Percentiles rank a stretch among this genome's conserved stretches.
Conservation (phyloP, 2,113 vertebrate species). For the Beaufortia kweichowensis region DNA sequence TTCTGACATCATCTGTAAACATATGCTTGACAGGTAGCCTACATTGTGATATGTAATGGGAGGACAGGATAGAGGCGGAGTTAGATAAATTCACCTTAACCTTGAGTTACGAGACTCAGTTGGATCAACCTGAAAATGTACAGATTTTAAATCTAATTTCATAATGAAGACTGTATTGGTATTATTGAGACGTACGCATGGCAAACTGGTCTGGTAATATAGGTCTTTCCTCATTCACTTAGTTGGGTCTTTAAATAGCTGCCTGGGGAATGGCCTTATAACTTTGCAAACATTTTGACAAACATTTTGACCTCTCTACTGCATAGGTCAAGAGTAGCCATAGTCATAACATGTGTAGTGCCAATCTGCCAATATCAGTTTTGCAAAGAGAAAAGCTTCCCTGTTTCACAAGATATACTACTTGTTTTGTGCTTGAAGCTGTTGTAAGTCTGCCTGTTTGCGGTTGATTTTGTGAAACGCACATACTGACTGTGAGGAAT, state of each 20-base stretch:
- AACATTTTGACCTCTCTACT: not conserved
- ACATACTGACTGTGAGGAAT: not conserved
- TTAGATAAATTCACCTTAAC: not conserved
- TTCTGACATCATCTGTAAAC: constrained; percentile 11
- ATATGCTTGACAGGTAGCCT: not conserved
- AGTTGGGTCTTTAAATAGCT: not conserved
- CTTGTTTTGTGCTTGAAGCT: no score
- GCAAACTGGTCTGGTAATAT: not conserved
- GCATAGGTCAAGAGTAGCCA: not conserved
- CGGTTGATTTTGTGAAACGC: no score
- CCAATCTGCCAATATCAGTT: not conserved
- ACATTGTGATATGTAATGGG: not conserved
- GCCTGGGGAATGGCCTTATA: not conserved
- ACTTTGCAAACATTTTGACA: not conserved
- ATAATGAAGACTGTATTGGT: no score
- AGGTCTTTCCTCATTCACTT: not conserved
- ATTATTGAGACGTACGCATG: not conserved
- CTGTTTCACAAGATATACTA: constrained; percentile 2
- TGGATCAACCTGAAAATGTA: not conserved
- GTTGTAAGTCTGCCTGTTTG: no score
- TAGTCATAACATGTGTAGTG: not conserved
- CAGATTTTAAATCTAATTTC: not conserved
- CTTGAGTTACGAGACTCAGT: not conserved
- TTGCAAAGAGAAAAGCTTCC: not conserved
- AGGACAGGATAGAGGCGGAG: not conserved